These are phyloP conservation scores for Coryphaenoides rupestris DNA, from an alignment of 2,113 vertebrate species.

Conservation along the genomic window DNA sequence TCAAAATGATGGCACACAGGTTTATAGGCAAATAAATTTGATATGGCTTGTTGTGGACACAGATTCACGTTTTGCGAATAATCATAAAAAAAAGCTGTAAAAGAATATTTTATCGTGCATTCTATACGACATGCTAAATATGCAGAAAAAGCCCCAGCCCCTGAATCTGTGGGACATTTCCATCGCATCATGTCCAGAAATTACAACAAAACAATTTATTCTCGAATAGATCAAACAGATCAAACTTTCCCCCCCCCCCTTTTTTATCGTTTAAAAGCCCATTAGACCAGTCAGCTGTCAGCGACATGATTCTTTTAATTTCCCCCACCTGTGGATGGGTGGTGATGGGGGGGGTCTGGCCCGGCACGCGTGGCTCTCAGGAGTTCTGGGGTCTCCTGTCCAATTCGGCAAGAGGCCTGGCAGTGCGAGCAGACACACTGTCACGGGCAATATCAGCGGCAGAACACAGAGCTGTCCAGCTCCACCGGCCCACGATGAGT, in stretches of 20 bases:
- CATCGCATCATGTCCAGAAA: too few species aligned
- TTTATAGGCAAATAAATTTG: constrained; percentile 23
- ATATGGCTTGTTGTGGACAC: constrained; percentile 12
- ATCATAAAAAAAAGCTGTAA: too few species aligned
- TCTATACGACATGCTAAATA: too few species aligned
- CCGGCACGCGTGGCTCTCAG: constrained; percentile 44
- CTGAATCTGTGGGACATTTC: too few species aligned
- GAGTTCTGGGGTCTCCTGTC: constrained; percentile 40
- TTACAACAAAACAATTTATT: too few species aligned
- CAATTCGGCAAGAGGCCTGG: constrained; percentile 50
- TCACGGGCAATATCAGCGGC: constrained; percentile 70
- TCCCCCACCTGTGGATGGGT: constrained; percentile 37
- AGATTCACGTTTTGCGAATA: constrained; percentile 14
- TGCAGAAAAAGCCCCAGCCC: too few species aligned
- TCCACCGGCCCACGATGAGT: constrained; percentile 60
- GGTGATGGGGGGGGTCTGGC: too few species aligned
- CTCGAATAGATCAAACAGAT: too few species aligned
- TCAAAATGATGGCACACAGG: constrained; percentile 10
- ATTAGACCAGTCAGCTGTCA: constrained; percentile 15
- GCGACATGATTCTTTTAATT: constrained; percentile 17
- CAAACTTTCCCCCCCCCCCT: too few species aligned
- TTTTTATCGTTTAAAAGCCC: neutral
- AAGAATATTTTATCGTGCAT: too few species aligned
- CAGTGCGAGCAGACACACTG: constrained; percentile 69
- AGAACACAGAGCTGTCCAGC: constrained; percentile 66